Evolutionary conservation across 92 coral and sea anemone species (phyloP), one percentile per base, ranked within the genome.

Genomic region (Nematostella vectensis): DNA sequence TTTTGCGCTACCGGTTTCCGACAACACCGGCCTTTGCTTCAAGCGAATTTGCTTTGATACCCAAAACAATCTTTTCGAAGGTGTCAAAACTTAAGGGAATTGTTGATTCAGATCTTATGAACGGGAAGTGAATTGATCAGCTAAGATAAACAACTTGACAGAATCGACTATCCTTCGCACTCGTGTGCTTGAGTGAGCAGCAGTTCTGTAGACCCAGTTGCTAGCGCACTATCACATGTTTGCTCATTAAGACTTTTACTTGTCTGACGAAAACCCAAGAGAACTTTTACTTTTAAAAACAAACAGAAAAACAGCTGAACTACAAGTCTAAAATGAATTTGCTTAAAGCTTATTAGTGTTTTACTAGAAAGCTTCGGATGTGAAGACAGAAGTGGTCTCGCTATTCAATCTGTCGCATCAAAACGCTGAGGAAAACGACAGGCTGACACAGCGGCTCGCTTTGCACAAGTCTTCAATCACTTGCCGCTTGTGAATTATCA

Each of bases 261-360:
- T 58, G 49, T 53, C 56, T 56, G 16, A 20, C 52, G 48, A 26
- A 31, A 61, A 57, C 70, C 71, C 67, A 71, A 53, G 60, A 58
- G 52, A 29, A 13, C 49, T 55, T 58, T 60, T 63, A 65, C 53
- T 72, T 53, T 26, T 21, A 61, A 69, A 52, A 69, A 51, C 67
- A 63, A 81, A 81, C 48, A 75, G 25, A 13, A 18, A 0, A 27
- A 31, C 78, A 81, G 88, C 88, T 75, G 88, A 69, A 40, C 55
- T 45, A 51, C 61, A 13, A 24, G 25, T 29, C 27, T 26, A 63
- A 55, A 74, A 48, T 27, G 62, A 52, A 33, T 50, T 47, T 60
- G 55, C 57, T 67, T 79, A 70, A 53, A 45, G 42, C 15, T 15
- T 36, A 8, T 36, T 8, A 36, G 42, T 36, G 8, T 36, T 36